Evolutionary conservation across 2,797 vertebrate genomes (phyloP), one percentile per base, ranked within the genome.

Genomic region (Carduelis carduelis): DNA sequence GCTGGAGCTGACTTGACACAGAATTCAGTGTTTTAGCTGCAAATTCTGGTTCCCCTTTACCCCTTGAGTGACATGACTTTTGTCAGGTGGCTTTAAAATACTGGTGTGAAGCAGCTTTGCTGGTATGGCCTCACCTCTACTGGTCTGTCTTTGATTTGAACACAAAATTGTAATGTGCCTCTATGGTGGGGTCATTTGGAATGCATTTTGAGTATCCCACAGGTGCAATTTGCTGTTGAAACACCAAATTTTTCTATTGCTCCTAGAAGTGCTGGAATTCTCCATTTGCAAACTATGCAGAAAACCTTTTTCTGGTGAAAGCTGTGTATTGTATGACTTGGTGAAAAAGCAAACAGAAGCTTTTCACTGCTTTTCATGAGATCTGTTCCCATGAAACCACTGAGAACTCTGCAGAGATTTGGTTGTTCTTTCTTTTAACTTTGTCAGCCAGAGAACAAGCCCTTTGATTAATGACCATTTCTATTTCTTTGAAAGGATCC

Each of bases 401-500:
- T 79, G 44, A 77, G 94, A 60, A 83, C 22, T 85, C 87, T 93
- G 46, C 77, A 47, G 72, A 74, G 24, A 63, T 84, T 64, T 89
- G 23, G 14, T 92, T 92, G 66, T 65, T 91, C 83, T 97, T 47
- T 87, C 72, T 83, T 89, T 94, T 91, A 96, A 90, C 86, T 96
- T 95, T 95, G 60, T 61, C 71, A 96, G 65, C 43, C 49, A 83
- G 92, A 93, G 88, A 87, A 75, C 43, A 83, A 75, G 24, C 27
- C 89, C 34, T 93, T 90, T 98, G 61, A 97, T 96, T 97, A 97
- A 97, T 96, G 72, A 92, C 94, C 8, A 85, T 97, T 98, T 98
- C 97, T 98, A 80, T 98, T 96, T 98, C 90, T 97, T 98, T 97
- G 84, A 96, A 98, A 98, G 98, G 98, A 97, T 98, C 98, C 95